Evolutionary conservation across 2,113 vertebrate genomes (phyloP), one percentile per base, ranked within the genome.

Genomic region (Cacatua alba): DNA sequence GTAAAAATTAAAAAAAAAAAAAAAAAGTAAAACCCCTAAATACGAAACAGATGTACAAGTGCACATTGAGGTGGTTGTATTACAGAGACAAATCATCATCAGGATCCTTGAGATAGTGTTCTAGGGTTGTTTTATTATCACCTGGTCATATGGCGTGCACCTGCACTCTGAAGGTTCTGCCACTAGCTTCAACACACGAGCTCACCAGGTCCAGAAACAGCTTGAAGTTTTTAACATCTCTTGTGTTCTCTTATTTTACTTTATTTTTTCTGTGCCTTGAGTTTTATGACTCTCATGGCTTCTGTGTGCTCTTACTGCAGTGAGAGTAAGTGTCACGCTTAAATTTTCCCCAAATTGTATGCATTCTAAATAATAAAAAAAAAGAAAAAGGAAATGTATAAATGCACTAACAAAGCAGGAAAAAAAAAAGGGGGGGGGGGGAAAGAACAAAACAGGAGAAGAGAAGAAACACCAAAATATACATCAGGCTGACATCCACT

Each of bases 61-160:
- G 64, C 71, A 97, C 93, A 49, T 94, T 87, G 70, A 75, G 82
- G 94, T 96, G 84, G 95, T 95, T 96, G 87, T 94, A 88, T 97
- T 96, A 96, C 94, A 92, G 87, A 96, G 79, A 88, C 67, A 95
- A 94, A 97, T 46, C 64, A 78, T 89, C 71, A 90, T 90, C 82
- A 53, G 68, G 55, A 78, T 95, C 94, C 80, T 98, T 96, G 95
- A 95, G 82, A 95, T 97, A 63, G 17, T 35, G 6, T 97, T 82
- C 53, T 95, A 88, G 69, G 63, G 79, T 97, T 96, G 69, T 89
- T 95, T 91, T 95, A 82, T 94, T 94, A 88, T 96, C 95, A 97
- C 96, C 91, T 97, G 92, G 91, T 97, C 97, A 98, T 98, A 95
- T 98, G 98, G 96, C 5, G 7, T 95, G 51, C 97, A 98, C 97